phyloP scores from a whole-genome alignment of 1,140 invertebrate genomes.

The Medauroidea extradentata region DNA sequence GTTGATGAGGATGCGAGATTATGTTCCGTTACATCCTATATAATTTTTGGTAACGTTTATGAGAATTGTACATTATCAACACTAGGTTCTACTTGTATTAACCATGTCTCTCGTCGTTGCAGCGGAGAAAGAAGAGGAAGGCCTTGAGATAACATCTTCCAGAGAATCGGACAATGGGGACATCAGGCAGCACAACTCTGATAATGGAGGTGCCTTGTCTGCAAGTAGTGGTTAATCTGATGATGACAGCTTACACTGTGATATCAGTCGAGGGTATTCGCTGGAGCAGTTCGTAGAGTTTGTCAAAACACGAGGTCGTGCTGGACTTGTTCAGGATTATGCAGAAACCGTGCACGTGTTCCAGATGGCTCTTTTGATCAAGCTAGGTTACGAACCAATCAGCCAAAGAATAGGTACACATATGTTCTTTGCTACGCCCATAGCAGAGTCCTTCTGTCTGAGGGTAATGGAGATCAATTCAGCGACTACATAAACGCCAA shows the following conservation, averaged over 20 bases:
- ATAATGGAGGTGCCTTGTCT: constrained; percentile 50
- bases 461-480: constrained; percentile 65
- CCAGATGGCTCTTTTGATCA: constrained; percentile 80
- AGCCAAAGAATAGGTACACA: constrained; percentile 91
- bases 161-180: constrained; percentile 26
- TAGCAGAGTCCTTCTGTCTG: constrained; percentile 78
- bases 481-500: constrained; percentile 97
- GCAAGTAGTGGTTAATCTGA: constrained; percentile 82
- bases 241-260: constrained; percentile 76
- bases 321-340: constrained; percentile 78
- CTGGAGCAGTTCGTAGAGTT: constrained; percentile 75
- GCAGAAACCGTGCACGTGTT: constrained; percentile 70
- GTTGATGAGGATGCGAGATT: no score
- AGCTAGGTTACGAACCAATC: constrained; percentile 74
- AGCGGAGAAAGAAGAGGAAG: constrained; percentile 28
- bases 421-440: constrained; percentile 96
- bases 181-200: constrained; percentile 32
- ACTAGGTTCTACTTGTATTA: no score
- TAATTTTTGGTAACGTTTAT: no score
- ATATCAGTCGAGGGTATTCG: constrained; percentile 55
- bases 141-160: constrained; percentile 22
- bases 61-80: no score
- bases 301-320: constrained; percentile 65
- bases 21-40: no score
- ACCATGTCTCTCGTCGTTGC: constrained; percentile 34